Conservation (phyloP, 2,888 invertebrate species). For the Galerucella pusilla region DNA sequence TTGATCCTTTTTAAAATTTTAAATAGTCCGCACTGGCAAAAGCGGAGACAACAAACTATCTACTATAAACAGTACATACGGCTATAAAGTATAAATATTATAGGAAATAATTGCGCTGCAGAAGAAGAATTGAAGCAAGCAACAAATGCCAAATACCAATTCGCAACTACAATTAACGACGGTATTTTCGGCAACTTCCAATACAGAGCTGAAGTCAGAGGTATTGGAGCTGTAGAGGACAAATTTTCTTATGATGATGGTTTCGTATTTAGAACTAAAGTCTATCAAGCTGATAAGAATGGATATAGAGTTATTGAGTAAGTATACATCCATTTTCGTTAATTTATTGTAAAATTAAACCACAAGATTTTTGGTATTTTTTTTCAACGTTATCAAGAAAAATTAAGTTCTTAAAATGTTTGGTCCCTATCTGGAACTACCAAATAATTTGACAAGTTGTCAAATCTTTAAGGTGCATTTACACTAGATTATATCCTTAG, state of each 20-base stretch:
- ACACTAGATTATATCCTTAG: too few species aligned
- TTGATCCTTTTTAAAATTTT: too few species aligned
- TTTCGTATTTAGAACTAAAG: constrained; percentile 66
- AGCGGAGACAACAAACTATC: too few species aligned
- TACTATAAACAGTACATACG: too few species aligned
- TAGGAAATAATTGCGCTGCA: not conserved
- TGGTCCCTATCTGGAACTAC: not conserved
- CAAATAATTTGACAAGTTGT: too few species aligned
- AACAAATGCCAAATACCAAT: constrained; percentile 62
- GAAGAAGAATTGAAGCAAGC: constrained; percentile 26
- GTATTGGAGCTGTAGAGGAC: constrained; percentile 65
- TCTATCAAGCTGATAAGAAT: constrained; percentile 70
- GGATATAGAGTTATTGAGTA: constrained; percentile 70
- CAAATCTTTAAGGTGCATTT: too few species aligned
- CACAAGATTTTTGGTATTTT: too few species aligned
- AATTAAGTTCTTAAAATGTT: not conserved
- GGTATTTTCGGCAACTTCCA: constrained; percentile 62
- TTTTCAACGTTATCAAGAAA: too few species aligned
- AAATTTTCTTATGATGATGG: constrained; percentile 71
- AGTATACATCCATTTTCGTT: constrained; percentile 46
- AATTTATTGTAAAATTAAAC: too few species aligned
- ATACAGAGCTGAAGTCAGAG: constrained; percentile 62
- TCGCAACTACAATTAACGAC: constrained; percentile 63
- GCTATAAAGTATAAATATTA: too few species aligned
- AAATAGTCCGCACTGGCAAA: too few species aligned